Evolutionary conservation across 2,888 invertebrate species (phyloP), one percentile per base, ranked within the genome.

Genomic region (Lissocephala sabroskyi): DNA sequence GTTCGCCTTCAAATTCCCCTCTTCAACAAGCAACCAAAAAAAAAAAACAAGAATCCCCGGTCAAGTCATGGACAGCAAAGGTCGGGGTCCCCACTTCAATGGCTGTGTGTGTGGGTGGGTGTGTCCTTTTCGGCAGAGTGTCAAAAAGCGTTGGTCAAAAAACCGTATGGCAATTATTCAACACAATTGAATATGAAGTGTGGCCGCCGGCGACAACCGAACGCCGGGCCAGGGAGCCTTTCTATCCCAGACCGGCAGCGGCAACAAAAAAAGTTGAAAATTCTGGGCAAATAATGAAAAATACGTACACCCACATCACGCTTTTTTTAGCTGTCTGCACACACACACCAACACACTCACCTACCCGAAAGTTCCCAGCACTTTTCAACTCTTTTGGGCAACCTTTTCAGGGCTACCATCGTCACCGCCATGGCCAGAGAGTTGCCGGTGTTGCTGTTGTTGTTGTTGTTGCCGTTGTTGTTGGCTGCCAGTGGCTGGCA

Each of bases 161-260:
- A 79, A 79, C 68, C 77, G 79, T 79, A 71, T 70, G 78, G 82
- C 79, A 82, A 82, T 82, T 81, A 82, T 82, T 81, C 81, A 81
- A 82, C 82, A 76, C 81, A 81, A 81, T 81, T 82, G 80, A 80
- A 79, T 80, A 76, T 82, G 82, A 81, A 82, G 81, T 82, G 81
- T 71, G 80, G 79, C 65, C 71, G 71, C 62, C 65, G 56, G 55
- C 52, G 49, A 47, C 46, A 44, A 51, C 41, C 45, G 19, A 35
- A 11, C 1, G 52, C 50, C 49, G 18, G 3, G 18, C 40, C 47
- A 29, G 17, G 36, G 58, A 23, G 23, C 11, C 16, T 26, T 16
- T 18, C 42, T 18, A 16, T 23, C 7, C 23, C 23, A 23, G 23
- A 7, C n/a, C n/a, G n/a, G n/a, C n/a, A n/a, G n/a, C n/a, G n/a